Percentiles rank a stretch among this genome's conserved stretches.
Evolutionary conservation across 1,140 invertebrate species (phyloP).

Genomic region (Leptinotarsa lineolata): DNA sequence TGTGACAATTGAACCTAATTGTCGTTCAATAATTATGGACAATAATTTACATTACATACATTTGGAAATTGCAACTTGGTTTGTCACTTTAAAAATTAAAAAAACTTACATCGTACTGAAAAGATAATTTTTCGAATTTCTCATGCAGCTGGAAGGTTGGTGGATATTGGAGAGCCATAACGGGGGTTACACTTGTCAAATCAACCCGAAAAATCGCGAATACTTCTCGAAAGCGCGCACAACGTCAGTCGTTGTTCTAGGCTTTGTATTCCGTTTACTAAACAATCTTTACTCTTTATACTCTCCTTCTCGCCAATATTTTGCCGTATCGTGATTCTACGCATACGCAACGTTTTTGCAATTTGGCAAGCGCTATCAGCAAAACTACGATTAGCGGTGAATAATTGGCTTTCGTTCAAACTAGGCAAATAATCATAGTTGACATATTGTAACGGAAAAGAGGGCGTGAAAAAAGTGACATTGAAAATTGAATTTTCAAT

Average conservation of each 20-base stretch:
- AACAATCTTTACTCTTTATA: slow-evolving; percentile 4
- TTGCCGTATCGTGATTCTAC: background rate
- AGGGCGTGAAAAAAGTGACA: too few relatives aligned
- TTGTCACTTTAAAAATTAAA: too few relatives aligned
- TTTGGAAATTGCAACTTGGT: too few relatives aligned
- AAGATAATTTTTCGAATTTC: background rate
- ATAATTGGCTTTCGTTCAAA: background rate
- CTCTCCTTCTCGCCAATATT: background rate
- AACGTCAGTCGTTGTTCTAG: background rate
- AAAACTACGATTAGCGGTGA: background rate
- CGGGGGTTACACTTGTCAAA: background rate
- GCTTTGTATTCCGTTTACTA: background rate
- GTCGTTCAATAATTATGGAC: too few relatives aligned
- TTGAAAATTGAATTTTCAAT: too few relatives aligned
- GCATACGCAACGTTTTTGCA: slow-evolving; percentile 1
- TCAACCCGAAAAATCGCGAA: background rate
- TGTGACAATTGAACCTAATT: too few relatives aligned
- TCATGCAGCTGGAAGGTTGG: background rate
- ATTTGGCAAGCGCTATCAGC: slow-evolving; percentile 4
- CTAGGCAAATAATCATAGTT: too few relatives aligned
- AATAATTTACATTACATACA: too few relatives aligned
- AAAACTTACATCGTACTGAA: background rate
- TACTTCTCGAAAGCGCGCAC: background rate
- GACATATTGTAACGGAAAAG: too few relatives aligned
- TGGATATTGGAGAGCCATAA: background rate